Evolutionary conservation across 2,797 vertebrate genomes (phyloP).

Genomic region (Dermochelys coriacea): DNA sequence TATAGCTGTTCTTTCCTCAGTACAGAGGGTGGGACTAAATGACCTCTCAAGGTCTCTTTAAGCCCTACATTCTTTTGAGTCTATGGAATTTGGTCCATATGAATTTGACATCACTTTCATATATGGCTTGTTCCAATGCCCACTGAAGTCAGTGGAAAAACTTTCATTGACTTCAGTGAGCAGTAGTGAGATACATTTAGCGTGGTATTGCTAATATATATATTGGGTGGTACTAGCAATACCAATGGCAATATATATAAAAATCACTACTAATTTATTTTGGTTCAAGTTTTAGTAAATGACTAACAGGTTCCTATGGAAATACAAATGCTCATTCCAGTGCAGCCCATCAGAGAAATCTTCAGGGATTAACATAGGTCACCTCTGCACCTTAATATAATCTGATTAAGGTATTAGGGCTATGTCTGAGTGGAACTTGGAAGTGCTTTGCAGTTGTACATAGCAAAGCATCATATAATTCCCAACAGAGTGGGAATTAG

Average conservation of each 20-base stretch:
- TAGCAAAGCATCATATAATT: neutral
- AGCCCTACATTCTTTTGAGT: neutral
- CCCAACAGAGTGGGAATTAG: conserved; percentile 4
- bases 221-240: too few relatives aligned
- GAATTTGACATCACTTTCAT: neutral
- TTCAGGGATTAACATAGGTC: neutral
- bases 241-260: too few relatives aligned
- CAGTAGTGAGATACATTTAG: fast-evolving
- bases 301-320: neutral
- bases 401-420: neutral
- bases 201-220: neutral
- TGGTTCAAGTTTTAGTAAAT: neutral
- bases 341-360: neutral
- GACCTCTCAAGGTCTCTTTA: neutral
- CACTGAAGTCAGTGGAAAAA: neutral
- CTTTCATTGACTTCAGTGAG: neutral
- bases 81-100: neutral
- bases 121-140: neutral
- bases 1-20: neutral
- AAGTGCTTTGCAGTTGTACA: neutral
- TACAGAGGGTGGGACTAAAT: neutral
- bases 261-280: conserved; percentile 15
- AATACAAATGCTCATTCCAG: neutral
- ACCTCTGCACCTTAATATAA: neutral
- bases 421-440: neutral